Base-by-base conservation (phyloP, 2,113 vertebrate genomes). In the Cinclus cinclus region DNA sequence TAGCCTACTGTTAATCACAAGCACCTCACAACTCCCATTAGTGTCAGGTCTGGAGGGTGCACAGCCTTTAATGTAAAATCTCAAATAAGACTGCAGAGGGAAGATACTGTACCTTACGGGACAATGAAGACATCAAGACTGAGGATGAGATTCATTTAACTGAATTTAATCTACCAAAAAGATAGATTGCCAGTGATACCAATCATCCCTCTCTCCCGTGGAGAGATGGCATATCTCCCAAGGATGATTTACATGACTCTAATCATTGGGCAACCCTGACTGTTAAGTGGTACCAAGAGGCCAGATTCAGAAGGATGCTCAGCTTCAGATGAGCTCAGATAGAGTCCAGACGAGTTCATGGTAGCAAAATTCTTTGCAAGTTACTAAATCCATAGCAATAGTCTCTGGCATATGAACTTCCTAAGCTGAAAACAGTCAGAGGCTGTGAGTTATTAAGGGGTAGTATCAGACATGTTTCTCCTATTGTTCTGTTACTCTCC, bases 121-220 rank as follows among this genome's bases (percentile, higher is more conserved):
- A 96, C 59, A 83, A 55, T 12, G 42, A 71, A 91, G 42, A 55
- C 46, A 74, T 85, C 39, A 28, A 65, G 59, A 39, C n/a, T 31
- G 35, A 86, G 41, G 47, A 37, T 74, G 19, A 58, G 50, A 92
- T 86, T 90, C 2, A 67, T 70, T 71, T 92, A 39, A 74, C 46
- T 83, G 67, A 86, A 88, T 50, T 77, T 80, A 86, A 88, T 94
- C 75, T 86, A 73, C 70, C 35, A 49, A 33, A 83, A 94, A 77
- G 59, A 77, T 59, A 76, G 37, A 71, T 79, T 64, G 20, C 70
- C 24, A 33, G 65, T 93, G 62, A 42, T 89, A 50, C 39, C 90
- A 74, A 77, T 92, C 30, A 71, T 65, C 68, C 23, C 31, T 37
- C 10, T 75, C 52, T 68, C 59, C 39, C 2, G 0, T 82, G 75